These are phyloP conservation scores for Varecia variegata DNA, from an alignment of 2,797 vertebrate species.

Conservation along the genomic window DNA sequence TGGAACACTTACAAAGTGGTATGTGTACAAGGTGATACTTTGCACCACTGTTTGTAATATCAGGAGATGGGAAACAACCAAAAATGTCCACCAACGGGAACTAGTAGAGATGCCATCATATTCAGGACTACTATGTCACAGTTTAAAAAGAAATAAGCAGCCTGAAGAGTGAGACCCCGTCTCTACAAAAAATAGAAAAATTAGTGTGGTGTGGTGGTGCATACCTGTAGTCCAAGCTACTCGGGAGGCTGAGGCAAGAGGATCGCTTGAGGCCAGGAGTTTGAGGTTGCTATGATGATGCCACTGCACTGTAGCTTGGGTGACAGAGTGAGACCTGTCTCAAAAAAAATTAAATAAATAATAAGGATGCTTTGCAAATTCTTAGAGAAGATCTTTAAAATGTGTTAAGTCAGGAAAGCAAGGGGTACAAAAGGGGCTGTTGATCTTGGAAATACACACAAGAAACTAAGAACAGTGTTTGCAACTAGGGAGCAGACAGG, in stretches of 20 bases:
- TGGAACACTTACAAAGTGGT: background rate
- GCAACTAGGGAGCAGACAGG: background rate
- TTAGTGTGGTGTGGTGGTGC: background rate
- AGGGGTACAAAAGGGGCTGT: too few relatives aligned
- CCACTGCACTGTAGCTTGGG: background rate
- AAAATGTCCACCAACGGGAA: background rate
- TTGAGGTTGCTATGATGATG: background rate
- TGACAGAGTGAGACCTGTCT: background rate
- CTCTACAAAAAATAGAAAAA: background rate
- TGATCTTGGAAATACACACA: background rate
- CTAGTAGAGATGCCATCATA: background rate
- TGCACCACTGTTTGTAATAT: background rate
- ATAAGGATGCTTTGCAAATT: background rate
- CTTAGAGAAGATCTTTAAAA: background rate
- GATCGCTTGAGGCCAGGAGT: background rate
- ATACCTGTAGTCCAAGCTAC: background rate
- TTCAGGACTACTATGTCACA: background rate
- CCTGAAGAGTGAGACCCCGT: background rate
- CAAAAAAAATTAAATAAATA: background rate
- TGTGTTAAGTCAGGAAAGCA: background rate
- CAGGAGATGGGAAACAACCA: background rate
- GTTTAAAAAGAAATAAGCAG: background rate
- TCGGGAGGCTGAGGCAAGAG: background rate
- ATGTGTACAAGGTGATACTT: background rate
- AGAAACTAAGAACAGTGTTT: background rate